Base-by-base conservation (phyloP, 1,140 invertebrate genomes). In the Drosophila santomea region DNA sequence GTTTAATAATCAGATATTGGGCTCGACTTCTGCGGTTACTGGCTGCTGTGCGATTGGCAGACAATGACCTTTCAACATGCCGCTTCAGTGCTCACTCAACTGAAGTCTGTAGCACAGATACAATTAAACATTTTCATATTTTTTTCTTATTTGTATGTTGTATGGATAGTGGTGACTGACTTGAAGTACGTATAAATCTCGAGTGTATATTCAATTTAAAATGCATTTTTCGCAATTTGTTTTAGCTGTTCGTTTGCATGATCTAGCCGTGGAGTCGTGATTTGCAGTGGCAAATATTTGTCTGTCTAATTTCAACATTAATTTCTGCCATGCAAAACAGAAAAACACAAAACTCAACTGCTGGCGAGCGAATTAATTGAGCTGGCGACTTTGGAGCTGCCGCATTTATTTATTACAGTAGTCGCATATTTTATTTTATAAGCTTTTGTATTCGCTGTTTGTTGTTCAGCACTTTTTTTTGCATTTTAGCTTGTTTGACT, bases 171-270 rank as follows among this genome's bases (percentile, higher is more conserved):
- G 17, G 17, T 17, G 17, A 17, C 17, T 17, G 60, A 66, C 28
- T 48, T 48, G 51, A 28, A 41, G 50, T 68, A 38, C 8, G 14
- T 38, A 57, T 64, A 38, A 12, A 48, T 58, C 55, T 58, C 52
- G 38, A 67, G 57, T 51, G 48, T 52, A 63, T 81, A 78, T 86
- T 85, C 78, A 80, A 86, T 88, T 88, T 67, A 48, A 77, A 85
- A 81, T 85, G 81, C 81, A 85, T 74, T 85, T 82, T 86, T 86
- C 75, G 79, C 83, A 85, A 85, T 86, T 86, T 86, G 82, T 84
- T 82, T 74, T 60, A 60, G 60, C 60, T 48, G 79, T 79, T 88
- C 61, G 74, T 75, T 86, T 86, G 79, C 83, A 86, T 86, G 83
- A 76, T 76, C 80, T 73, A 56, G 59, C 41, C n/a, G 35, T 3